These are phyloP conservation scores for Erebia epiphron DNA, from an alignment of 2,888 invertebrate species.

Conservation along the genomic window DNA sequence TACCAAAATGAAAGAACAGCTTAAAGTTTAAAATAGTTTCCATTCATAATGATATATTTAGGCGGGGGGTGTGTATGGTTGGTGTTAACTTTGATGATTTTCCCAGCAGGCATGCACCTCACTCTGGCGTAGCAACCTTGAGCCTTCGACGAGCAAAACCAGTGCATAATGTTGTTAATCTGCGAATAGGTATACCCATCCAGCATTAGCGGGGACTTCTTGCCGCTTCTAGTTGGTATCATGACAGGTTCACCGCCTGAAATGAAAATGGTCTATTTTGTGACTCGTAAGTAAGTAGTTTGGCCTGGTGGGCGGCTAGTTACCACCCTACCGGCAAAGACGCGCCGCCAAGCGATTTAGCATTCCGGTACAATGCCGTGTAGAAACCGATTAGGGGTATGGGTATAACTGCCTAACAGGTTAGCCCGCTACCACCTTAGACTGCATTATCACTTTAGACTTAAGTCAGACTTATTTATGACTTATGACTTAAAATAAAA, in stretches of 20 bases:
- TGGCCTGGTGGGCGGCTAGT: too few species aligned
- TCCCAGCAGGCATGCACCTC: conserved; percentile 34
- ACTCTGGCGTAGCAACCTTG: conserved; percentile 48
- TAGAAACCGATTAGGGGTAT: too few species aligned
- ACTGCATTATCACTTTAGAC: too few species aligned
- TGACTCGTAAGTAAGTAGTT: too few species aligned
- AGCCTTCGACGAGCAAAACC: conserved; percentile 55
- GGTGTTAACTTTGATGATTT: conserved; percentile 41
- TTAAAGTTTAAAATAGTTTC: conserved; percentile 45
- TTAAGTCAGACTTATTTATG: too few species aligned
- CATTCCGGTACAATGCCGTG: too few species aligned
- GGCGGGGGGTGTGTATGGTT: conserved; percentile 47
- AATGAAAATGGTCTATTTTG: not conserved
- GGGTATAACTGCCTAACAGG: too few species aligned
- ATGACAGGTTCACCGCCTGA: conserved; percentile 42
- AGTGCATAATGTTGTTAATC: conserved; percentile 48
- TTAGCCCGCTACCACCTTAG: too few species aligned
- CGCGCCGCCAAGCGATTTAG: too few species aligned
- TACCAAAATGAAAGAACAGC: not conserved
- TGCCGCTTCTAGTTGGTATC: conserved; percentile 53
- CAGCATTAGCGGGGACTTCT: conserved; percentile 53
- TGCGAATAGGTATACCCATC: conserved; percentile 55
- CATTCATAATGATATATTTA: conserved; percentile 42
- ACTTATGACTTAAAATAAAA: too few species aligned
- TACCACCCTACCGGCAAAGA: too few species aligned